These are phyloP conservation scores for Leucophenga maculata DNA, from an alignment of 2,888 invertebrate species.

Conservation along the genomic window DNA sequence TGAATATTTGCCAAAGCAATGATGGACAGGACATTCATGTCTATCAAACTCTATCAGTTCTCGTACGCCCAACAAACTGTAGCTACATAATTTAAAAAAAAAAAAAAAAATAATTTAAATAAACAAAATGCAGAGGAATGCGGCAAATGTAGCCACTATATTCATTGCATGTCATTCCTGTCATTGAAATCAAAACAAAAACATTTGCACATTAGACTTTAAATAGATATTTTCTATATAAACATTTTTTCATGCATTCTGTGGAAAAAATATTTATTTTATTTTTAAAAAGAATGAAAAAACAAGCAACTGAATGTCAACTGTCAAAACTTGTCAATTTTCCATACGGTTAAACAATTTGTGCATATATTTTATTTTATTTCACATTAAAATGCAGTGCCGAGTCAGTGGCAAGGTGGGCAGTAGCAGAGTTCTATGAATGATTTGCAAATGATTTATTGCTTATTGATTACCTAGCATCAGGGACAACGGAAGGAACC, in stretches of 20 bases:
- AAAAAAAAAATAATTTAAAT: too few relatives aligned
- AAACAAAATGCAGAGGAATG: too few relatives aligned
- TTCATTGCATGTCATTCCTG: too few relatives aligned
- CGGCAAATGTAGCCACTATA: too few relatives aligned
- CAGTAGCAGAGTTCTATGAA: too few relatives aligned
- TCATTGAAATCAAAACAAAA: not conserved
- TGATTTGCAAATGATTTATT: too few relatives aligned
- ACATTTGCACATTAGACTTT: slow-evolving; percentile 7
- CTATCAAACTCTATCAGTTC: not conserved
- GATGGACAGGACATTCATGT: slow-evolving; percentile 18
- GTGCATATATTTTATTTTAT: not conserved
- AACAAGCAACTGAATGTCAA: slow-evolving; percentile 51
- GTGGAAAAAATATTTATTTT: too few relatives aligned
- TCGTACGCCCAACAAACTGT: too few relatives aligned
- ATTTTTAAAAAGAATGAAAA: not conserved
- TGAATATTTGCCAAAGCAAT: slow-evolving; percentile 13
- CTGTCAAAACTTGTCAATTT: slow-evolving; percentile 62
- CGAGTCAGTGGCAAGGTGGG: too few relatives aligned
- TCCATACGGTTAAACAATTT: slow-evolving; percentile 63
- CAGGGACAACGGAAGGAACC: too few relatives aligned
- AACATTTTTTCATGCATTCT: not conserved
- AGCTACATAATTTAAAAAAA: too few relatives aligned
- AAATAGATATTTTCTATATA: not conserved
- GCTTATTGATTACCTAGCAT: too few relatives aligned
- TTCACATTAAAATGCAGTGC: not conserved